Conservation (phyloP, 30 jellyfish, hydroid and myxozoan species). For the Aurelia sp. region DNA sequence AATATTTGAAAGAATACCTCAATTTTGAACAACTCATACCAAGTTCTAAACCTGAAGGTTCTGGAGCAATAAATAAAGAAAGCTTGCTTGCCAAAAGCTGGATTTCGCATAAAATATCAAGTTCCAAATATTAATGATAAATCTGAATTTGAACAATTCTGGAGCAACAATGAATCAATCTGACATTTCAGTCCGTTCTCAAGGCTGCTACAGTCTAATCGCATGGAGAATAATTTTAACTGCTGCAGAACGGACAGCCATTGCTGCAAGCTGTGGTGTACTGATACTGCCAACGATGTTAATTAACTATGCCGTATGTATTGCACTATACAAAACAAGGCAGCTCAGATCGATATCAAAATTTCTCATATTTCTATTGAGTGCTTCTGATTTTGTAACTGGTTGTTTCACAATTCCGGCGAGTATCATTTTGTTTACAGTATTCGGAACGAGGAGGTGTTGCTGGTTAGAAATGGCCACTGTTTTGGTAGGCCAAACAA, state of each 20-base stretch:
- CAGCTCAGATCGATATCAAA: constrained; percentile 19
- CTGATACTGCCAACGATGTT: constrained; percentile 1
- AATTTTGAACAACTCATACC: too few relatives aligned
- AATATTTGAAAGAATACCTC: too few relatives aligned
- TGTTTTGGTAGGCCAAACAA: constrained; percentile 18
- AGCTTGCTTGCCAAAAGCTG: too few relatives aligned
- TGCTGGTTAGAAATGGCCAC: constrained; percentile 16
- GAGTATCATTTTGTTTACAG: not conserved
- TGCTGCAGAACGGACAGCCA: not conserved
- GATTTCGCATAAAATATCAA: too few relatives aligned
- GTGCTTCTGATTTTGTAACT: constrained; percentile 24
- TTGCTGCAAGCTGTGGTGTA: constrained; percentile 14
- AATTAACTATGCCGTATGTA: constrained; percentile 8
- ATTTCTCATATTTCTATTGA: constrained; percentile 20
- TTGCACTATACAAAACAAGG: not conserved
- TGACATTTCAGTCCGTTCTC: too few relatives aligned
- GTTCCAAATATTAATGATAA: too few relatives aligned
- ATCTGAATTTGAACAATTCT: too few relatives aligned
- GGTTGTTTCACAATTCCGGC: constrained; percentile 32
- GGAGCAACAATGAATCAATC: too few relatives aligned
- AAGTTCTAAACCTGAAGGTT: too few relatives aligned
- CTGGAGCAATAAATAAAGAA: too few relatives aligned
- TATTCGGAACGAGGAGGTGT: not conserved
- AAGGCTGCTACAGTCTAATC: constrained; percentile 21
- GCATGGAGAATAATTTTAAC: constrained; percentile 44